Conservation (phyloP, 2,797 vertebrate species). For the Clamator glandarius region DNA sequence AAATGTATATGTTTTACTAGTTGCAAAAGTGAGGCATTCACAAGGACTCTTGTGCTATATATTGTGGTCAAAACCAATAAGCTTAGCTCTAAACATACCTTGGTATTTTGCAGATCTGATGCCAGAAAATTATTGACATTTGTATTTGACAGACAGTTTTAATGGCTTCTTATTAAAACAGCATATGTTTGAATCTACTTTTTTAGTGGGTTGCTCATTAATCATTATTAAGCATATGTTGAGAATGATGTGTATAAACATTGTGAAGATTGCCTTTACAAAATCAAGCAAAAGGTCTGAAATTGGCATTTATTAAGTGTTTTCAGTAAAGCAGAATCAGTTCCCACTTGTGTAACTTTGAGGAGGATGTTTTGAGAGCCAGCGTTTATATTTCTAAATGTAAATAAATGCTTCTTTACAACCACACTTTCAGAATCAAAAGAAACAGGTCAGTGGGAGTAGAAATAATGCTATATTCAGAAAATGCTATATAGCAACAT, state of each 20-base stretch:
- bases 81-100: neutral
- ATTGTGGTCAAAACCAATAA: neutral
- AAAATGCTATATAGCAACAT: neutral
- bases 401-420: neutral
- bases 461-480: neutral
- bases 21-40: neutral
- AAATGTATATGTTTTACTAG: neutral
- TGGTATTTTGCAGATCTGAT: neutral
- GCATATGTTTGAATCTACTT: neutral
- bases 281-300: neutral
- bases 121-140: neutral
- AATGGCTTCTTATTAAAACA: neutral
- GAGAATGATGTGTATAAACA: neutral
- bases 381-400: neutral
- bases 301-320: neutral
- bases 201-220: neutral
- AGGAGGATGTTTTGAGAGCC: neutral
- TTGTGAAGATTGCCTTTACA: neutral
- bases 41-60: neutral
- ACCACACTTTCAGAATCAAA: neutral
- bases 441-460: neutral
- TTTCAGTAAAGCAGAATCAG: neutral
- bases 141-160: neutral
- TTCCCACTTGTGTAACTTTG: neutral
- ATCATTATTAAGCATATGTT: neutral